These are phyloP conservation scores for Cryptophagus acutangulus DNA, from an alignment of 2,888 invertebrate species.

Conservation along the genomic window DNA sequence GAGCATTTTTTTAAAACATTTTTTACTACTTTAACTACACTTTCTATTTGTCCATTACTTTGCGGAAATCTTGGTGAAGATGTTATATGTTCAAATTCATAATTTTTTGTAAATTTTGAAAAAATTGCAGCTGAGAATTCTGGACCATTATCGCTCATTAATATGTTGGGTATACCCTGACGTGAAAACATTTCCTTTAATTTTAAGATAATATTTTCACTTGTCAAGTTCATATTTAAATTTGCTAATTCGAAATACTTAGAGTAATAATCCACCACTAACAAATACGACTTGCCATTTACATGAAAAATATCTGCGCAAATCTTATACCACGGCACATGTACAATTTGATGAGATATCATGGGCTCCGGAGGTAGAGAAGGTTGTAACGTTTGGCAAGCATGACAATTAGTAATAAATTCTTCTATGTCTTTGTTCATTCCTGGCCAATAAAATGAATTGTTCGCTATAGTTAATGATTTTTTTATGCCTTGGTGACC, in stretches of 20 bases:
- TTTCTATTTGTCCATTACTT: constrained; percentile 15
- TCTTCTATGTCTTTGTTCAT: constrained; percentile 10
- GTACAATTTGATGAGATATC: neutral
- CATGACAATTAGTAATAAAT: neutral
- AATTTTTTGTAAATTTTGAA: constrained; percentile 14
- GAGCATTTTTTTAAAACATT: constrained; percentile 20
- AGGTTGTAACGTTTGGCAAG: no score
- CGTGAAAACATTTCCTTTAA: constrained; percentile 19
- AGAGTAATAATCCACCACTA: neutral
- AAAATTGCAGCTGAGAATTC: constrained; percentile 11
- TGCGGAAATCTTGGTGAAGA: constrained; percentile 13
- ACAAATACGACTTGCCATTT: neutral
- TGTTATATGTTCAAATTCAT: constrained; percentile 14
- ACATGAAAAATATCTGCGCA: neutral
- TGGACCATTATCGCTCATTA: constrained; percentile 18
- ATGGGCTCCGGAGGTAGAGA: constrained; percentile 1
- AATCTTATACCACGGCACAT: constrained; percentile 1
- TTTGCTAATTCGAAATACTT: constrained; percentile 8
- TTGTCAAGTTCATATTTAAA: constrained; percentile 8
- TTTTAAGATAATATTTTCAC: constrained; percentile 7
- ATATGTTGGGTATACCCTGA: constrained; percentile 18
- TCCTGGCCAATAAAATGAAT: constrained; percentile 10
- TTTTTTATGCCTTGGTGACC: constrained; percentile 7
- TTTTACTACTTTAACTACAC: constrained; percentile 25
- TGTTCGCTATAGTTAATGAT: constrained; percentile 8